Percentiles rank a stretch among this genome's conserved stretches.
phyloP scores from a whole-genome alignment of 2,888 invertebrate genomes.

The Zelleria hepariella region DNA sequence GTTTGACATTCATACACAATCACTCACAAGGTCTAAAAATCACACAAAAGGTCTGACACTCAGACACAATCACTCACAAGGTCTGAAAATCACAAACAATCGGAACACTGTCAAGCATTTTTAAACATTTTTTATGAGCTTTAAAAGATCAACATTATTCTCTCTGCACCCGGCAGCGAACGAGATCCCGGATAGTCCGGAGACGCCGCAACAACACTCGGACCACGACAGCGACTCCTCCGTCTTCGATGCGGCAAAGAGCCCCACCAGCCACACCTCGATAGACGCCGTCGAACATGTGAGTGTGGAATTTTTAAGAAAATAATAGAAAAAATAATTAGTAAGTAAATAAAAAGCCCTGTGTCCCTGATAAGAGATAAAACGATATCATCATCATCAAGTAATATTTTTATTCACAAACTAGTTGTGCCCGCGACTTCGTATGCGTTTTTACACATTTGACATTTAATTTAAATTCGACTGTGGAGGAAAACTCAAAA shows the following conservation, averaged over 20 bases:
- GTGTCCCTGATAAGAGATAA: too few relatives aligned
- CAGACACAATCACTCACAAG: neutral
- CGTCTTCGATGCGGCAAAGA: constrained; percentile 55
- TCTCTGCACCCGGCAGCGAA: constrained; percentile 28
- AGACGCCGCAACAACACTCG: constrained; percentile 46
- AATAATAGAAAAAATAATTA: too few relatives aligned
- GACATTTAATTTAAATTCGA: too few relatives aligned
- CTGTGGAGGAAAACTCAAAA: too few relatives aligned
- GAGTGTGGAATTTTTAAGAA: neutral
- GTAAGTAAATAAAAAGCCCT: too few relatives aligned
- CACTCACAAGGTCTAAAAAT: neutral
- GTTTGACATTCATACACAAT: neutral
- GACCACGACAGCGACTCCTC: constrained; percentile 37
- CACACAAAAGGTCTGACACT: neutral
- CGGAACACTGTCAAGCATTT: too few relatives aligned
- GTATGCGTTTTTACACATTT: too few relatives aligned
- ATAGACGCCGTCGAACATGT: constrained; percentile 66
- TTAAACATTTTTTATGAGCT: too few relatives aligned
- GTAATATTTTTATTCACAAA: too few relatives aligned
- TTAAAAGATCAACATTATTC: neutral
- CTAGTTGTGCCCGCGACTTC: too few relatives aligned
- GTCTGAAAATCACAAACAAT: neutral
- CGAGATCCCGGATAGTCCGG: constrained; percentile 60
- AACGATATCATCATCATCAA: too few relatives aligned
- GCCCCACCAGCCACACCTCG: constrained; percentile 59